phyloP scores from a whole-genome alignment of 2,113 vertebrate genomes.

The Sorex araneus region DNA sequence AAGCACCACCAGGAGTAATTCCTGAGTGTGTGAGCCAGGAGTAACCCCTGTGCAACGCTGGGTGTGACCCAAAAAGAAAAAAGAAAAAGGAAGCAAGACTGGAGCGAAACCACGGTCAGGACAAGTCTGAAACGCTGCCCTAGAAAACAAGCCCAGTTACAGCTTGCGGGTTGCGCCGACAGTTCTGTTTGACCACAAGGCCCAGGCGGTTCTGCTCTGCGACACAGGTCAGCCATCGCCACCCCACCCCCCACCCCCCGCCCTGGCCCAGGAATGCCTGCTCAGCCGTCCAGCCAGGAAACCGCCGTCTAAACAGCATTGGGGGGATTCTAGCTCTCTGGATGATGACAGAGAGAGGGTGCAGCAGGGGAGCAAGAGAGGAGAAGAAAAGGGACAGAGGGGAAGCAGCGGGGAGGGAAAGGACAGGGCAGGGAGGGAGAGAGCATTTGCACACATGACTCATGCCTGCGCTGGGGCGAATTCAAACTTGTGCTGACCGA shows the following conservation, averaged over 20 bases:
- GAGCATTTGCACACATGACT: too few species aligned
- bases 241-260: neutral
- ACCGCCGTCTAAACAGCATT: neutral
- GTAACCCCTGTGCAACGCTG: too few species aligned
- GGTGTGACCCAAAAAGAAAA: too few species aligned
- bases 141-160: neutral
- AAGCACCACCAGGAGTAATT: too few species aligned
- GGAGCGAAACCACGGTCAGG: too few species aligned
- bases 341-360: too few species aligned
- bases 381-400: neutral
- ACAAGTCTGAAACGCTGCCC: too few species aligned
- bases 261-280: too few species aligned
- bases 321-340: neutral
- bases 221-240: neutral
- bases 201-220: neutral
- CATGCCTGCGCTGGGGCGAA: too few species aligned
- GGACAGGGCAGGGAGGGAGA: fast-evolving
- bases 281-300: neutral
- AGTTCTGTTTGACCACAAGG: neutral
- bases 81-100: too few species aligned
- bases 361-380: neutral
- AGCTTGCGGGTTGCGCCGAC: neutral
- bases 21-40: too few species aligned
- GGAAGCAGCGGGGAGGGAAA: neutral
- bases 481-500: too few species aligned